phyloP scores from a whole-genome alignment of 2,797 vertebrate genomes.

The Momotus momota region DNA sequence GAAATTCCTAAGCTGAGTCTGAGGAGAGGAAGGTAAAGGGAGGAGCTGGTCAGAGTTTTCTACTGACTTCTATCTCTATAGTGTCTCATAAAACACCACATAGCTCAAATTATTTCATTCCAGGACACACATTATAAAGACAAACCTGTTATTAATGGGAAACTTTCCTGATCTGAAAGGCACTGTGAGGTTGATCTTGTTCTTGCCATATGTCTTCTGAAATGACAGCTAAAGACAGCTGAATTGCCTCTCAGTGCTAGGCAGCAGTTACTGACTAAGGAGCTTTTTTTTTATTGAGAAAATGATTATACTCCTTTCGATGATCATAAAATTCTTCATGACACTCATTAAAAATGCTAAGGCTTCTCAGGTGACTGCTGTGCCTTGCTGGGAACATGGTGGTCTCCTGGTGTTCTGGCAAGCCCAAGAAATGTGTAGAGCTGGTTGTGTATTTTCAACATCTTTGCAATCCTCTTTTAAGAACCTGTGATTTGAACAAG shows the following conservation, averaged over 20 bases:
- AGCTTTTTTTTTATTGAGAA: conserved; percentile 6
- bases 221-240: background rate
- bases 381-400: background rate
- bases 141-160: conserved; percentile 29
- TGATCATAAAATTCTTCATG: conserved; percentile 18
- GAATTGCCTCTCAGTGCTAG: background rate
- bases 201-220: conserved; percentile 19
- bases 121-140: conserved; percentile 12
- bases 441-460: background rate
- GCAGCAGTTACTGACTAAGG: conserved; percentile 18
- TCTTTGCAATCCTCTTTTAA: conserved; percentile 15
- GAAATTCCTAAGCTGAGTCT: background rate
- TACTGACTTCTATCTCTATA: background rate
- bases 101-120: conserved; percentile 4
- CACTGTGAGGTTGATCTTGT: background rate
- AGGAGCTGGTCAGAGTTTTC: background rate
- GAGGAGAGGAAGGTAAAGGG: background rate
- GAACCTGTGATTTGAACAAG: conserved; percentile 42
- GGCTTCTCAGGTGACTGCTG: background rate
- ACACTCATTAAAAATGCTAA: conserved; percentile 33
- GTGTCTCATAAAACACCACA: background rate
- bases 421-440: background rate
- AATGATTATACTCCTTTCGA: background rate
- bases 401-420: background rate
- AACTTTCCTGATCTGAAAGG: conserved; percentile 28